A percentile compares a stretch with the other conserved stretches of the same genome.
Evolutionary conservation across 2,113 vertebrate species (phyloP).

Genomic region (Stegostoma tigrinum): DNA sequence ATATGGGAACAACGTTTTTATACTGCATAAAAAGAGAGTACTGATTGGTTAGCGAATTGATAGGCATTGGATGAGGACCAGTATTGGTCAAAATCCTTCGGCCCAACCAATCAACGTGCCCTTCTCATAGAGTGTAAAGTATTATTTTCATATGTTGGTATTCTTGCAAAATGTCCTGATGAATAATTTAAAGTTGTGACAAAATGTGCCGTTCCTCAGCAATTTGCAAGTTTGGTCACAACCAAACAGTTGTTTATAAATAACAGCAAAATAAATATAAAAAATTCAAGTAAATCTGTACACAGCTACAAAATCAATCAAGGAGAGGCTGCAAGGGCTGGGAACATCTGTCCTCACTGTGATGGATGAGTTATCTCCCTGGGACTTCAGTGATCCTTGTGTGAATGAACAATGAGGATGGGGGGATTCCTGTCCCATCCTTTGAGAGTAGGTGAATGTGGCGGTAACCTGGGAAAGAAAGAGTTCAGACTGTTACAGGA

Average conservation of each 20-base stretch:
- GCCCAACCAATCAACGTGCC: too few species aligned
- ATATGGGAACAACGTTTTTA: too few species aligned
- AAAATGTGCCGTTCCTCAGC: too few species aligned
- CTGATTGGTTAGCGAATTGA: too few species aligned
- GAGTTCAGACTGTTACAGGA: not conserved
- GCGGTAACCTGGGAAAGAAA: constrained; percentile 70
- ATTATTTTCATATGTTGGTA: too few species aligned
- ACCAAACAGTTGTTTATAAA: not conserved
- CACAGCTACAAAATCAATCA: not conserved
- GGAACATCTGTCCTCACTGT: not conserved
- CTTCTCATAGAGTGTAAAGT: too few species aligned
- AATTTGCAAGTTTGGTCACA: too few species aligned
- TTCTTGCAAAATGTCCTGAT: too few species aligned
- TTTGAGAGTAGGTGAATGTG: constrained; percentile 86
- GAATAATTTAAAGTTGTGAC: too few species aligned
- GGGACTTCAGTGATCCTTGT: constrained; percentile 53
- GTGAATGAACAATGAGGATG: constrained; percentile 81
- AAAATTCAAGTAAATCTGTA: not conserved
- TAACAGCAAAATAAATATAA: not conserved
- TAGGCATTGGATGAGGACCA: too few species aligned
- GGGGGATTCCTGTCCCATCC: constrained; percentile 79
- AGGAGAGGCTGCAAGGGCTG: not conserved
- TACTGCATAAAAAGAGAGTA: too few species aligned
- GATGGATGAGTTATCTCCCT: not conserved
- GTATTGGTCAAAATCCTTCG: too few species aligned